Percentiles rank a stretch among this genome's conserved stretches.
Evolutionary conservation across 1,140 invertebrate genomes (phyloP).

Genomic region (Drosophila albomicans): DNA sequence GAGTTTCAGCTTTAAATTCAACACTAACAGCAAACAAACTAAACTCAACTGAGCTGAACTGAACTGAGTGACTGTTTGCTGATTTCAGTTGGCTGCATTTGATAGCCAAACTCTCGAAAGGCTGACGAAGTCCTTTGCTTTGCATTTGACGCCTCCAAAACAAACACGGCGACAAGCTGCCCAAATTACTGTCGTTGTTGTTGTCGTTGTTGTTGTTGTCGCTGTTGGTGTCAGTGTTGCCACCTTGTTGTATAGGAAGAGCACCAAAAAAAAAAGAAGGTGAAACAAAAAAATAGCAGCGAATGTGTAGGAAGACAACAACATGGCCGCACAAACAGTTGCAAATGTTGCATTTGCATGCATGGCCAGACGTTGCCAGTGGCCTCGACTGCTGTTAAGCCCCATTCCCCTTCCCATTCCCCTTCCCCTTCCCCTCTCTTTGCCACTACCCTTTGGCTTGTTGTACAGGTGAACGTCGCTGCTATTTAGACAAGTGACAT

Average conservation of each 20-base stretch:
- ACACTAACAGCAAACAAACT: too few relatives aligned
- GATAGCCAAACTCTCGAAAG: conserved; percentile 12
- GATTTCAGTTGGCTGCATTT: conserved; percentile 39
- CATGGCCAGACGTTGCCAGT: conserved; percentile 62
- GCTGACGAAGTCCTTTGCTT: conserved; percentile 10
- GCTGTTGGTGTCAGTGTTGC: conserved; percentile 71
- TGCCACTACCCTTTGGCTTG: conserved; percentile 19
- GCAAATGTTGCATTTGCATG: conserved; percentile 82
- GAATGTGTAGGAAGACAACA: conserved; percentile 42
- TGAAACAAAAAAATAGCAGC: conserved; percentile 16
- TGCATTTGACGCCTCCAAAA: conserved; percentile 46
- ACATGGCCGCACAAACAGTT: conserved; percentile 71
- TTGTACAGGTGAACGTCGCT: conserved; percentile 61
- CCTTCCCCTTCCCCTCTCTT: conserved; percentile 1
- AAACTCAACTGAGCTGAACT: too few relatives aligned
- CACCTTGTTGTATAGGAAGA: conserved; percentile 62
- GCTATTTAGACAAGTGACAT: conserved; percentile 80
- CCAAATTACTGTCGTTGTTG: conserved; percentile 71
- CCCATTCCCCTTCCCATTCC: neutral
- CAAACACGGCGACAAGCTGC: conserved; percentile 71
- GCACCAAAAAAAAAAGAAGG: conserved; percentile 11
- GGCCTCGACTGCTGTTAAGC: conserved; percentile 34
- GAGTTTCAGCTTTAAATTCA: neutral
- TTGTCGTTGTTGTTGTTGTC: conserved; percentile 38
- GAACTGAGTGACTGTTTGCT: conserved; percentile 34